phyloP scores from a whole-genome alignment of 2,797 vertebrate genomes.

The Trichosurus vulpecula region DNA sequence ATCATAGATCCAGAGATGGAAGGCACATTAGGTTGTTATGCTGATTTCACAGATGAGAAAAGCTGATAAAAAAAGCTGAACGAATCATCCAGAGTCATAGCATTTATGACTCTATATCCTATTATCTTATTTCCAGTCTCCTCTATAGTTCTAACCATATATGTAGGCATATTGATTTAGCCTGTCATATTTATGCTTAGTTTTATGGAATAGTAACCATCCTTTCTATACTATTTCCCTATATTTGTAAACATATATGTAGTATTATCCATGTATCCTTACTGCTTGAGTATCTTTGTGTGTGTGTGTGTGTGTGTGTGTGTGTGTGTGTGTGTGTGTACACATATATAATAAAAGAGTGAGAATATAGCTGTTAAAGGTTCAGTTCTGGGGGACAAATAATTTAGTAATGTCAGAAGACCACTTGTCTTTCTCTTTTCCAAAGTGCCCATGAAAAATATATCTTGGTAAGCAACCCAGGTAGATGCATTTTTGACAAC shows the following conservation, averaged over 20 bases:
- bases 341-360: not conserved
- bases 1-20: not conserved
- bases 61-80: conserved; percentile 59
- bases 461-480: not conserved
- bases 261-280: not conserved
- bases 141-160: conserved; percentile 25
- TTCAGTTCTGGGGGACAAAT: not conserved
- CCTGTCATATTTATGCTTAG: conserved; percentile 7
- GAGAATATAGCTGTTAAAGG: conserved; percentile 13
- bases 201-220: not conserved
- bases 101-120: conserved; percentile 29
- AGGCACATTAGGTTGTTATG: not conserved
- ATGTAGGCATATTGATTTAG: not conserved
- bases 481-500: not conserved
- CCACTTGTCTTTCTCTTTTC: conserved; percentile 12
- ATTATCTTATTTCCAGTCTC: conserved; percentile 36
- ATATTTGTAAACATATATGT: not conserved
- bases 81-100: conserved; percentile 29
- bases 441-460: not conserved
- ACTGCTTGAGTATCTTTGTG: not conserved
- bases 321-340: no score
- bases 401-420: not conserved
- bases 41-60: conserved; percentile 52
- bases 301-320: no score
- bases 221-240: not conserved